Conservation (phyloP, 2,888 invertebrate genomes). For the Hyposoter dolosus region DNA sequence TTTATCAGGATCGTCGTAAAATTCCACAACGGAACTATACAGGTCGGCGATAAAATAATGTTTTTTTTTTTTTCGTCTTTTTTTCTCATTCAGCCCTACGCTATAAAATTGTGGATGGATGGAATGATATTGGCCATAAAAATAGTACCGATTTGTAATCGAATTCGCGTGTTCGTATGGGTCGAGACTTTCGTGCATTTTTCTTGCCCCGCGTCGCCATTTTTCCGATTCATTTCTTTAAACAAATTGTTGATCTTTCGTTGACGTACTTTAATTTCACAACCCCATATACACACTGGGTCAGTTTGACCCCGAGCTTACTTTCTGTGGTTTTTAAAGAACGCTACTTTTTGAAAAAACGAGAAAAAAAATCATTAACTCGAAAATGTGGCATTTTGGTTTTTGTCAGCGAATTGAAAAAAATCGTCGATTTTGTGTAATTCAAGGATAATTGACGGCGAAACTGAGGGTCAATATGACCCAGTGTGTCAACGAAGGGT, state of each 20-base stretch:
- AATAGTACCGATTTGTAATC: slow-evolving; percentile 15
- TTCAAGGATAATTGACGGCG: background rate
- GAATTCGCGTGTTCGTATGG: slow-evolving; percentile 4
- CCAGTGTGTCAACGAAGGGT: background rate
- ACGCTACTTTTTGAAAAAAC: too few relatives aligned
- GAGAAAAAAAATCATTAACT: too few relatives aligned
- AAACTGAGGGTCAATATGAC: background rate
- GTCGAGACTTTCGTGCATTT: background rate
- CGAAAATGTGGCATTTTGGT: too few relatives aligned
- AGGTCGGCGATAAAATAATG: slow-evolving; percentile 40
- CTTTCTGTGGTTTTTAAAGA: too few relatives aligned
- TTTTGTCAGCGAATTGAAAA: too few relatives aligned
- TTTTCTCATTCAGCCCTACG: slow-evolving; percentile 42
- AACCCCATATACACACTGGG: background rate
- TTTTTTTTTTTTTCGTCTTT: slow-evolving; percentile 54
- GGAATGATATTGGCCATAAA: slow-evolving; percentile 49
- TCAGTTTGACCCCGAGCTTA: background rate
- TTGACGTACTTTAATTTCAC: background rate
- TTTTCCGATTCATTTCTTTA: background rate
- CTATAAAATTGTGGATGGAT: slow-evolving; percentile 41
- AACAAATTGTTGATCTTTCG: background rate
- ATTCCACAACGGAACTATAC: slow-evolving; percentile 46
- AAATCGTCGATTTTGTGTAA: too few relatives aligned
- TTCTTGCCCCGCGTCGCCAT: background rate
- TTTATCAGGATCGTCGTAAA: slow-evolving; percentile 52